A percentile compares a stretch with the other conserved stretches of the same genome.
Evolutionary conservation across 2,113 vertebrate genomes (phyloP).

Genomic region (Engystomops pustulosus): DNA sequence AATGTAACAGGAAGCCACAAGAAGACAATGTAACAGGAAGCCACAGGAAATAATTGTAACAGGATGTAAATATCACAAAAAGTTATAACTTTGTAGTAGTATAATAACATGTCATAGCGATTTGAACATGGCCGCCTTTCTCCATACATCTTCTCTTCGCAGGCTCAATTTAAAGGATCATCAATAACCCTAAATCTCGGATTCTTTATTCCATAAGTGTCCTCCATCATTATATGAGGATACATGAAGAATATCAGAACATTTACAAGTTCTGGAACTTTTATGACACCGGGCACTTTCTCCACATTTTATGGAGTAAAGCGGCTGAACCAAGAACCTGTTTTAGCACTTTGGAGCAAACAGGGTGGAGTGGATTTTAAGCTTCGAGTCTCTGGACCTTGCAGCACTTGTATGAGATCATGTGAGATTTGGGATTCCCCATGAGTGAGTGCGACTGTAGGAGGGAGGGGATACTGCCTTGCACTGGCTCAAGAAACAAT

Average conservation of each 20-base stretch:
- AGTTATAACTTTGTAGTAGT: no score
- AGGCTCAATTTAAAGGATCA: not conserved
- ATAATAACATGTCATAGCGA: no score
- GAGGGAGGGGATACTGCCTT: constrained; percentile 15
- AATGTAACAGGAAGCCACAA: no score
- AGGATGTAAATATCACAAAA: no score
- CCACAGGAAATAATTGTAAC: no score
- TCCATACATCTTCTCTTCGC: not conserved
- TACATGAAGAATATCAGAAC: not conserved
- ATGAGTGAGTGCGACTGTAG: constrained; percentile 42
- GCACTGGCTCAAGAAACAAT: constrained; percentile 46
- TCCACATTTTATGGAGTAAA: constrained; percentile 30
- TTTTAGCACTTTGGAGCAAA: constrained; percentile 51
- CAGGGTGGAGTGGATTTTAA: constrained; percentile 33
- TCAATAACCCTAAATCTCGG: no score
- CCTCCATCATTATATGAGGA: not conserved
- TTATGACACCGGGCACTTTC: not conserved
- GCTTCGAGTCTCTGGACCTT: constrained; percentile 25
- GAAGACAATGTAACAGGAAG: no score
- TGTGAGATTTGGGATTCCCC: constrained; percentile 55
- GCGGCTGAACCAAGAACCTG: constrained; percentile 1
- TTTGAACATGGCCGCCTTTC: not conserved
- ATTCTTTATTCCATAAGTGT: no score
- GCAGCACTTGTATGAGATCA: constrained; percentile 50
- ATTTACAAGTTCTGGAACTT: not conserved